phyloP scores from a whole-genome alignment of 2,888 invertebrate species.

The Ochropacha duplaris region DNA sequence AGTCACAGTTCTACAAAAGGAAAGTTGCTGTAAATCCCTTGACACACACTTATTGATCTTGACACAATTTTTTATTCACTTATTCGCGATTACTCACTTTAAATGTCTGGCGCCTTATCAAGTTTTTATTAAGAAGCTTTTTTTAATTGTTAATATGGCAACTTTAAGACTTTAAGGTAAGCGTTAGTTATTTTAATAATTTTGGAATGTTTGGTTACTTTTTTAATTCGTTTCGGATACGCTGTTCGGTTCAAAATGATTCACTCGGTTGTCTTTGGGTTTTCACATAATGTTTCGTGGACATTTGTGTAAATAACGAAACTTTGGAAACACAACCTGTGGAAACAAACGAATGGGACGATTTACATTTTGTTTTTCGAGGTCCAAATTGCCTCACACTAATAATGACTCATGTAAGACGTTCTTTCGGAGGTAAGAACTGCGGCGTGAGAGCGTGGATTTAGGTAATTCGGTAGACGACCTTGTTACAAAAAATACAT shows the following conservation, averaged over 20 bases:
- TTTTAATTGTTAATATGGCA: slow-evolving; percentile 76
- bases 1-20: slow-evolving; percentile 71
- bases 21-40: slow-evolving; percentile 74
- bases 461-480: slow-evolving; percentile 36
- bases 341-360: slow-evolving; percentile 55
- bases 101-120: slow-evolving; percentile 18
- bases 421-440: slow-evolving; percentile 43
- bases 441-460: slow-evolving; percentile 37
- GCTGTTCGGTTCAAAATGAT: slow-evolving; percentile 38
- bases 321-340: slow-evolving; percentile 53
- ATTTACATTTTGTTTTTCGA: slow-evolving; percentile 55
- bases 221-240: slow-evolving; percentile 50
- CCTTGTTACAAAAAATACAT: slow-evolving; percentile 20
- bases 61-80: slow-evolving; percentile 74
- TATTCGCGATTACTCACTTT: slow-evolving; percentile 27
- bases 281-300: slow-evolving; percentile 59
- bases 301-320: slow-evolving; percentile 74
- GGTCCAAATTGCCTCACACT: slow-evolving; percentile 52
- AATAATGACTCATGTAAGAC: slow-evolving; percentile 52
- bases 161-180: slow-evolving; percentile 52
- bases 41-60: slow-evolving; percentile 78
- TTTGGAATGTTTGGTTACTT: slow-evolving; percentile 73
- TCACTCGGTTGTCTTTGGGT: slow-evolving; percentile 54
- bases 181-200: slow-evolving; percentile 55
- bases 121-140: slow-evolving; percentile 27